These are phyloP conservation scores for Caenorhabditis sulstoni DNA, from an alignment of 2,888 invertebrate genomes.

Conservation along the genomic window DNA sequence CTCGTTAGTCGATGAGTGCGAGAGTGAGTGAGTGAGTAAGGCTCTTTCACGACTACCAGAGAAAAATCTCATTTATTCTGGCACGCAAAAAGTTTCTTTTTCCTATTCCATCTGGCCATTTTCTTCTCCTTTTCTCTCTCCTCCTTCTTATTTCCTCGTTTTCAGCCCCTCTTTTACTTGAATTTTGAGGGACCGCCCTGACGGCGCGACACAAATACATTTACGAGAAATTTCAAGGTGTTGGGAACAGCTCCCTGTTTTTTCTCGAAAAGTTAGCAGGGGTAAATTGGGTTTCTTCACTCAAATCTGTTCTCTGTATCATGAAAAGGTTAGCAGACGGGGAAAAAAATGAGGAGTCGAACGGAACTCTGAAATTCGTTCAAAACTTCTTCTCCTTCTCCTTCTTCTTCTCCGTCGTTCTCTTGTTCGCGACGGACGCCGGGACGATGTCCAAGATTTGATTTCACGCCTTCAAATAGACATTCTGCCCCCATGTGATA, in stretches of 20 bases:
- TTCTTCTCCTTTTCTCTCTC: constrained; percentile 3
- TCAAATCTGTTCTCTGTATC: constrained; percentile 46
- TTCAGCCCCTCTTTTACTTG: too few relatives aligned
- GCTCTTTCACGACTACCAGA: constrained; percentile 24
- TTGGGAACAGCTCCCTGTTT: too few relatives aligned
- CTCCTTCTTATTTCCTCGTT: background rate
- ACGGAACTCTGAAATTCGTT: background rate
- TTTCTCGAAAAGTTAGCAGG: too few relatives aligned
- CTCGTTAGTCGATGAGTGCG: constrained; percentile 22
- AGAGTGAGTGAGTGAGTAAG: constrained; percentile 16
- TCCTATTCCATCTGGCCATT: background rate
- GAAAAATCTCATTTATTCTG: constrained; percentile 57
- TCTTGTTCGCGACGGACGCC: constrained; percentile 10
- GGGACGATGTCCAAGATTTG: constrained; percentile 25
- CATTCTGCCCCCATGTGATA: constrained; percentile 37
- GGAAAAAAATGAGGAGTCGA: background rate
- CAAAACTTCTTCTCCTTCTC: background rate
- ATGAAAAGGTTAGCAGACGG: constrained; percentile 6
- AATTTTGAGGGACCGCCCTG: too few relatives aligned
- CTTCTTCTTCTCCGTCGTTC: background rate
- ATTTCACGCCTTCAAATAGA: constrained; percentile 45
- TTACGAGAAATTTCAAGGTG: too few relatives aligned
- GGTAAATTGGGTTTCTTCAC: too few relatives aligned
- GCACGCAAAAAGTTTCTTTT: constrained; percentile 49
- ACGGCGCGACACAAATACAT: constrained; percentile 4